These are phyloP conservation scores for Lordiphosa andalusiaca DNA, from an alignment of 2,888 invertebrate genomes.

Conservation along the genomic window DNA sequence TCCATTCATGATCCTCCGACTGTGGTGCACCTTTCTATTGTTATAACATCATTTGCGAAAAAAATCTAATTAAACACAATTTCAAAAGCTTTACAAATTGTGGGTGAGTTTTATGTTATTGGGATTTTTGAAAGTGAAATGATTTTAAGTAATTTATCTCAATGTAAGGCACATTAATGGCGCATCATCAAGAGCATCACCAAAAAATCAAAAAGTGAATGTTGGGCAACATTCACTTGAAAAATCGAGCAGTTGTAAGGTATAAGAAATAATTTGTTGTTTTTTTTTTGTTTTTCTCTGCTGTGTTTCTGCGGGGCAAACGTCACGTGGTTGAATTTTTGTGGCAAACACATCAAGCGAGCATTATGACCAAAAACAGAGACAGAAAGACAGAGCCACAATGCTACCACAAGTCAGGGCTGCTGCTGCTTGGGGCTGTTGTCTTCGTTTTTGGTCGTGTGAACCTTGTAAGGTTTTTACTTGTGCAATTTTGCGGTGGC, in stretches of 20 bases:
- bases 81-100: conserved; percentile 29
- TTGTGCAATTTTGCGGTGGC: conserved; percentile 18
- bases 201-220: conserved; percentile 57
- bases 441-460: conserved; percentile 34
- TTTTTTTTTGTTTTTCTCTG: conserved; percentile 1
- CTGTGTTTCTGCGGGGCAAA: conserved; percentile 8
- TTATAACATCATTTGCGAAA: conserved; percentile 32
- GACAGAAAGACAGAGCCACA: conserved; percentile 25
- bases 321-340: conserved; percentile 39
- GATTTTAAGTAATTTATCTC: conserved; percentile 48
- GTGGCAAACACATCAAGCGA: conserved; percentile 48
- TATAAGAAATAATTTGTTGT: conserved; percentile 33
- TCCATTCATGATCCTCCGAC: conserved; percentile 26
- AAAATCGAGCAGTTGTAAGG: conserved; percentile 54
- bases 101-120: conserved; percentile 30
- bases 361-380: conserved; percentile 46
- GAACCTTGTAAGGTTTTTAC: conserved; percentile 38
- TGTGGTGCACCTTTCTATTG: conserved; percentile 47
- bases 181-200: conserved; percentile 49
- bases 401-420: conserved; percentile 50
- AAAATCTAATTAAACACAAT: conserved; percentile 27
- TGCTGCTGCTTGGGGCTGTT: conserved; percentile 21
- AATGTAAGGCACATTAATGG: conserved; percentile 45
- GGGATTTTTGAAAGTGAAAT: conserved; percentile 47
- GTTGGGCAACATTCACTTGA: conserved; percentile 59